Evolutionary conservation across 1,140 invertebrate species (phyloP).

Genomic region (Helicoverpa armigera): DNA sequence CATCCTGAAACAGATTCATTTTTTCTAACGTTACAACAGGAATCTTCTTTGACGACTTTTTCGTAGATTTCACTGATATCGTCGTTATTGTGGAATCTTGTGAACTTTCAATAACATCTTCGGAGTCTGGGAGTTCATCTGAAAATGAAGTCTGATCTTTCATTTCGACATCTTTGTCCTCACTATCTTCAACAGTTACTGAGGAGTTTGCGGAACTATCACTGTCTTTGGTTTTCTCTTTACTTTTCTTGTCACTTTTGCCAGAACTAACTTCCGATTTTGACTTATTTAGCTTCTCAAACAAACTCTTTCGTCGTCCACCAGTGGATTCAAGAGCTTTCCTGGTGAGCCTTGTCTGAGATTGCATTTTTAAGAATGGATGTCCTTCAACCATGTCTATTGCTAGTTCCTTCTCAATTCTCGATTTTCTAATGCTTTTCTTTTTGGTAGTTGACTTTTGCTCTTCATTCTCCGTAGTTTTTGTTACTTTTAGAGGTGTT

Average conservation of each 20-base stretch:
- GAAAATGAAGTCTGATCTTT: conserved; percentile 34
- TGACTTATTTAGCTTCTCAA: conserved; percentile 64
- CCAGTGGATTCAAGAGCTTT: conserved; percentile 61
- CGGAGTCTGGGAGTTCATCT: conserved; percentile 66
- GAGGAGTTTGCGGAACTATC: conserved; percentile 17
- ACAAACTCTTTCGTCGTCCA: conserved; percentile 61
- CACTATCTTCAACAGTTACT: conserved; percentile 23
- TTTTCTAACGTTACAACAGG: conserved; percentile 60
- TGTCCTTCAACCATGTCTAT: conserved; percentile 85
- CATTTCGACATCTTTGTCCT: conserved; percentile 35
- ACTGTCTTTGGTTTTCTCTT: conserved; percentile 22
- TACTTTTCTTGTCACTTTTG: conserved; percentile 57
- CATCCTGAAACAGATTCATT: conserved; percentile 35
- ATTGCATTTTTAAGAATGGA: conserved; percentile 71
- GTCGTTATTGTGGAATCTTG: conserved; percentile 82
- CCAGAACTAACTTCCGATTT: conserved; percentile 60
- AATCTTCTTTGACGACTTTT: conserved; percentile 60
- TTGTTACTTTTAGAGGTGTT: not conserved
- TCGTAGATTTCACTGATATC: conserved; percentile 73
- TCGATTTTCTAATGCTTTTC: conserved; percentile 63
- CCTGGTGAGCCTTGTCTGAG: conserved; percentile 69
- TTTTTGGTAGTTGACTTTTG: conserved; percentile 63
- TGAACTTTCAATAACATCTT: conserved; percentile 85
- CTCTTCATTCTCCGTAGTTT: conserved; percentile 2
- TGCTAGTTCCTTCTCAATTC: conserved; percentile 78